Conservation (phyloP, 2,113 vertebrate genomes). For the Ailuropoda melanoleuca region DNA sequence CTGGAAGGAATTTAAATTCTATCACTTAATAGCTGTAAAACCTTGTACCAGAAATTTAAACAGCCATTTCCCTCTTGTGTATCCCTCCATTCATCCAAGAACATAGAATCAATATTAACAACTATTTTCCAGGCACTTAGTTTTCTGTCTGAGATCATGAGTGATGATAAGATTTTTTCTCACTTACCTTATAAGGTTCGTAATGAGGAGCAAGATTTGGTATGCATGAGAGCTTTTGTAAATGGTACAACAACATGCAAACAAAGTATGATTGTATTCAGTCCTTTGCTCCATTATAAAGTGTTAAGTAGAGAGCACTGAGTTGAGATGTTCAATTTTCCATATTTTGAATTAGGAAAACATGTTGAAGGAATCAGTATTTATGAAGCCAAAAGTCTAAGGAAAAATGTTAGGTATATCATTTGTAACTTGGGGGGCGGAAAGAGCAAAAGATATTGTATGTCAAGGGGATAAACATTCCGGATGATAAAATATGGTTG, state of each 20-base stretch:
- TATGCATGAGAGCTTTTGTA: neutral
- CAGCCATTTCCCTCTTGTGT: neutral
- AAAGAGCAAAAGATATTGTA: neutral
- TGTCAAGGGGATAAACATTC: conserved; percentile 15
- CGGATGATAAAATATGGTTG: neutral
- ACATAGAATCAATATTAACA: neutral
- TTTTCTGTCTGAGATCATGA: neutral
- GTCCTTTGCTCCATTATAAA: neutral
- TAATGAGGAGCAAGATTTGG: neutral
- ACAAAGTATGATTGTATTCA: neutral
- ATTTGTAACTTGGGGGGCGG: conserved; percentile 7
- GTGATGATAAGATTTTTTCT: neutral
- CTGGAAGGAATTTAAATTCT: conserved; percentile 63
- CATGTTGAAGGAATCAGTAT: neutral
- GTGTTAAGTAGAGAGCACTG: neutral
- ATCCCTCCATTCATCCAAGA: neutral
- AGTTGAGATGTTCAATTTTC: neutral
- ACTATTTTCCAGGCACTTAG: neutral
- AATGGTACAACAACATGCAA: neutral
- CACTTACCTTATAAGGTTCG: neutral
- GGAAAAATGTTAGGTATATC: neutral
- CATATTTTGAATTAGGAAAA: neutral
- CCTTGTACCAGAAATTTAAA: neutral
- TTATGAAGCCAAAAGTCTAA: neutral
- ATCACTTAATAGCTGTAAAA: conserved; percentile 48